Evolutionary conservation across 2,113 vertebrate species (phyloP).

Genomic region (Gallinago media): DNA sequence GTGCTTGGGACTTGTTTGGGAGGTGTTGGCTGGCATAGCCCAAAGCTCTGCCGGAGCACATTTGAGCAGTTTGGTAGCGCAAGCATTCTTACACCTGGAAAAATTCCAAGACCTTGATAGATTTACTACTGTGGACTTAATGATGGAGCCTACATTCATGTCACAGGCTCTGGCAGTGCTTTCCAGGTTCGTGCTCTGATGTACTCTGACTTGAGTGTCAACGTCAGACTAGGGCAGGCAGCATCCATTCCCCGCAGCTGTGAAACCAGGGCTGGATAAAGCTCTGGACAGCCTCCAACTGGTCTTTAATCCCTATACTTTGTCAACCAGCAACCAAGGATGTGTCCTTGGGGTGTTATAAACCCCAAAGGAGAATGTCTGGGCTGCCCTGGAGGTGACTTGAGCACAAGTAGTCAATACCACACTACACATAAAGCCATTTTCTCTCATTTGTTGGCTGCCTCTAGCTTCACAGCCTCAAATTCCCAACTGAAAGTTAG

Average conservation of each 20-base stretch:
- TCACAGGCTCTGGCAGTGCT: neutral
- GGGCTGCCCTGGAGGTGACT: neutral
- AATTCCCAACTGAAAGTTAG: neutral
- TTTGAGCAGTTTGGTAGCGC: neutral
- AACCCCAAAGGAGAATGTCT: neutral
- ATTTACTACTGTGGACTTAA: neutral
- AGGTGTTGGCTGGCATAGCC: neutral
- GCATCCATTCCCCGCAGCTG: fast-evolving
- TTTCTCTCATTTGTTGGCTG: neutral
- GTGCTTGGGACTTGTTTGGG: neutral
- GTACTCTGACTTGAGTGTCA: neutral
- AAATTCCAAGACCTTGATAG: neutral
- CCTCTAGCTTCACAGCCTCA: neutral
- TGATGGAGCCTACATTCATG: neutral
- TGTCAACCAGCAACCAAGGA: neutral
- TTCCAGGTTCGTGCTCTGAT: neutral
- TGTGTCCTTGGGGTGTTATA: neutral
- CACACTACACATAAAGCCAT: neutral
- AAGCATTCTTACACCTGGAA: neutral
- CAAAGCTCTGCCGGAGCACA: neutral
- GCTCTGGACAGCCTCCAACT: neutral
- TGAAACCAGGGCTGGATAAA: neutral
- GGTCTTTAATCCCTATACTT: neutral
- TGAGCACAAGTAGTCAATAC: neutral
- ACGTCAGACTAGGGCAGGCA: neutral